These are phyloP conservation scores for Parthenolecanium corni DNA, from an alignment of 2,888 invertebrate genomes.

Conservation along the genomic window DNA sequence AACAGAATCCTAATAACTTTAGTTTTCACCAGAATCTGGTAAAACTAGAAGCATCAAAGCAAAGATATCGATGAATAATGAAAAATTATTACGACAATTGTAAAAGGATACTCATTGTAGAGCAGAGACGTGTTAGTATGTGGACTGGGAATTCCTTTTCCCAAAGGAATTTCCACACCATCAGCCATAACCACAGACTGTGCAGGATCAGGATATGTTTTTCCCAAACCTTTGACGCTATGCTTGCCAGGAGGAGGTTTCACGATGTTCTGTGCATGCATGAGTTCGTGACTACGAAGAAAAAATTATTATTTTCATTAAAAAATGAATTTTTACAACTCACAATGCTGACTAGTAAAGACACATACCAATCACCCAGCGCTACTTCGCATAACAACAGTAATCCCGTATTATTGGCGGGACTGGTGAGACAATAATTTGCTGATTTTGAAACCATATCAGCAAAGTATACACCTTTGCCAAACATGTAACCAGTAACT, in stretches of 20 bases:
- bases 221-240: slow-evolving; percentile 78
- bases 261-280: slow-evolving; percentile 56
- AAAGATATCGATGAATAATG: too few relatives aligned
- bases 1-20: too few relatives aligned
- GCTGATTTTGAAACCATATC: slow-evolving; percentile 99
- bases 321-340: slow-evolving; percentile 6
- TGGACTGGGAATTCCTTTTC: slow-evolving; percentile 46
- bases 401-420: slow-evolving; percentile 60
- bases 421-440: slow-evolving; percentile 79
- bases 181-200: slow-evolving; percentile 46
- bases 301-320: not conserved
- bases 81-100: not conserved
- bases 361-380: slow-evolving; percentile 73
- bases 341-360: not conserved
- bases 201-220: slow-evolving; percentile 69
- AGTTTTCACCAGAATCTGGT: too few relatives aligned
- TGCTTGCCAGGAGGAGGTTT: slow-evolving; percentile 72
- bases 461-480: slow-evolving; percentile 94
- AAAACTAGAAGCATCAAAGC: too few relatives aligned
- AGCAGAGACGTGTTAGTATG: slow-evolving; percentile 45
- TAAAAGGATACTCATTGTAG: slow-evolving; percentile 85
- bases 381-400: slow-evolving; percentile 91
- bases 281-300: slow-evolving; percentile 58
- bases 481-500: slow-evolving; percentile 91
- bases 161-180: slow-evolving; percentile 68